Evolutionary conservation across 2,113 vertebrate genomes (phyloP), one percentile per base, ranked within the genome.

Genomic region (Butastur rufipennis): DNA sequence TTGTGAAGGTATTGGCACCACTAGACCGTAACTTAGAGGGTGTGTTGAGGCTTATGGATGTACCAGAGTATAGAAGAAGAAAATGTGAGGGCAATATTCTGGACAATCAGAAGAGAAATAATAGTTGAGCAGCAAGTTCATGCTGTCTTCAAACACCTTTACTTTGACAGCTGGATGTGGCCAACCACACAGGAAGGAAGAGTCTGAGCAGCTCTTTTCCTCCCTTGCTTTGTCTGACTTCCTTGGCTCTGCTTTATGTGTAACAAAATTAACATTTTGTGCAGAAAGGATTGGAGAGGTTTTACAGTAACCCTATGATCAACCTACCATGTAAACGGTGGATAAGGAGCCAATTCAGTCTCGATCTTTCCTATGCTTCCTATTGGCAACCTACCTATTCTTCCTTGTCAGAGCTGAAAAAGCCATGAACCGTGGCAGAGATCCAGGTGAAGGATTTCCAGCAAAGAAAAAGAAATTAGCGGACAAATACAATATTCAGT

Each of bases 381-480:
- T 81, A 15, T 48, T 72, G 43, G 25, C 55, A 88, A 14, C 52
- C 19, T 79, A 59, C 36, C 21, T 52, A 4, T n/a, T 83, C 48
- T 66, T 82, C 31, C 34, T 81, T 73, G 38, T 87, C 55, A 84
- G 48, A 78, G 48, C 32, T 53, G n/a, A 61, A 71, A 80, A 88
- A 77, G 6, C 19, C 67, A 48, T 47, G 55, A 52, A 36, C 21
- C 5, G 1, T 77, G 82, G 88, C 56, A 86, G 72, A 73, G 71
- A 71, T 77, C 63, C 79, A 95, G 52, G 45, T 56, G 59, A 94
- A 89, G 47, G 32, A 45, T 88, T 95, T 92, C 70, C 81, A 94
- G 43, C 53, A 92, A 85, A 88, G 40, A 68, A 78, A 88, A 84
- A 43, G 11, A 88, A 90, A 86, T 88, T 42, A 52, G 66, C 36